A percentile compares a stretch with the other conserved stretches of the same genome.
Evolutionary conservation across 2,888 invertebrate genomes (phyloP).

Genomic region (Hirtodrosophila cameraria): DNA sequence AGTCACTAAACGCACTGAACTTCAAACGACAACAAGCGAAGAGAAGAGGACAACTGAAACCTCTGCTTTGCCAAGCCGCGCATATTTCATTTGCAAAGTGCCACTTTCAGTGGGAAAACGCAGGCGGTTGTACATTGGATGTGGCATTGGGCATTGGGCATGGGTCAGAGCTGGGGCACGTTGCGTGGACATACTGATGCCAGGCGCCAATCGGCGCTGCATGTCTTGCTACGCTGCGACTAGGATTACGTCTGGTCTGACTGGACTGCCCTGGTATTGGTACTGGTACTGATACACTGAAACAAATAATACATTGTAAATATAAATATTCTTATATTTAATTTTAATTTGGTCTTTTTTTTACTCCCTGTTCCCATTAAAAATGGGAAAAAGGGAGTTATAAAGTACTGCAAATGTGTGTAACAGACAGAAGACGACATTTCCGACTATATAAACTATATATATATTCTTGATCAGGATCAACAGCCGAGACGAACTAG

Average conservation of each 20-base stretch:
- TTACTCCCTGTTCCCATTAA: no score
- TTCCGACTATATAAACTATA: no score
- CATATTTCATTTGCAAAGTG: conserved; percentile 43
- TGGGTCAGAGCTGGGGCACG: conserved; percentile 16
- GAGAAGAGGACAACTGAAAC: conserved; percentile 4
- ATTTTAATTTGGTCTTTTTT: no score
- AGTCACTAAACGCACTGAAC: conserved; percentile 3
- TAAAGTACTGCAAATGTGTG: no score
- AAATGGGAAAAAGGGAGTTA: no score
- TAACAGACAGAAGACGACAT: no score
- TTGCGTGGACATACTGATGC: conserved; percentile 67
- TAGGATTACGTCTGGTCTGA: conserved; percentile 24
- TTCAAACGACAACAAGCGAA: background rate
- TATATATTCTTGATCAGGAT: no score
- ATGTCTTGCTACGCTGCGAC: conserved; percentile 19
- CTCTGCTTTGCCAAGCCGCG: background rate
- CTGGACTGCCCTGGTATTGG: background rate
- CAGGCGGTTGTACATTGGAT: no score
- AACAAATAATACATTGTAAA: no score
- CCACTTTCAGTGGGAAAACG: conserved; percentile 31
- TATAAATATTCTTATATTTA: no score
- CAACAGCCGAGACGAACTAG: no score
- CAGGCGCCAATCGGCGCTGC: conserved; percentile 69
- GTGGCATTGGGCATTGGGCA: conserved; percentile 1
- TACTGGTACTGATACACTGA: no score